Percentiles rank a stretch among this genome's conserved stretches.
Conservation (phyloP, 2,113 vertebrate species). For the Meleagris gallopavo region DNA sequence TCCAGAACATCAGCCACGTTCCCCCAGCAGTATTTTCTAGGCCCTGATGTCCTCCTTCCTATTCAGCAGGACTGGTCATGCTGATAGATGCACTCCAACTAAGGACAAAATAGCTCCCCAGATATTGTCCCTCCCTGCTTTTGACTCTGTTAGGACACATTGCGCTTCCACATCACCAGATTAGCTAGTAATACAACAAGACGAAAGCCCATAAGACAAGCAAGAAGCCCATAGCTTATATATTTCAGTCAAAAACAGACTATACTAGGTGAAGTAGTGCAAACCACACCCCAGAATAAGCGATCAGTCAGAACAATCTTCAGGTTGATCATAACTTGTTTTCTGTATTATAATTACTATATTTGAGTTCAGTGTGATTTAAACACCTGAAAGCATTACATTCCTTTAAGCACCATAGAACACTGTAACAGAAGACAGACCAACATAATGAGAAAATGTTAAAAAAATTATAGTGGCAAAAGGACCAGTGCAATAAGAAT, state of each 20-base stretch:
- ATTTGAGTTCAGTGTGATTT: not conserved
- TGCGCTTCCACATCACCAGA: not conserved
- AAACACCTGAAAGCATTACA: not conserved
- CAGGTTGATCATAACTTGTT: not conserved
- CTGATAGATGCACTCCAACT: accelerated
- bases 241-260: not conserved
- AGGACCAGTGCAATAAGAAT: too few species aligned
- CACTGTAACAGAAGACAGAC: too few species aligned
- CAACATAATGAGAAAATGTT: too few species aligned
- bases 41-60: not conserved
- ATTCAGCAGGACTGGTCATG: not conserved
- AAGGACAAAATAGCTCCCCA: not conserved
- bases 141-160: not conserved
- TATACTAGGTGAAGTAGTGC: not conserved
- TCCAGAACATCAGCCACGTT: not conserved
- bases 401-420: not conserved
- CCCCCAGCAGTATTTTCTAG: not conserved
- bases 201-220: not conserved
- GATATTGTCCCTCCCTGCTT: not conserved
- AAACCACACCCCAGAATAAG: not conserved
- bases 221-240: not conserved
- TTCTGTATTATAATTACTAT: not conserved
- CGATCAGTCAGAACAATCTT: not conserved
- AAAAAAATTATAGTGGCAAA: too few species aligned
- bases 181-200: accelerated